phyloP scores from a whole-genome alignment of 2,797 vertebrate genomes.

The Pseudotriccus pelzelni region DNA sequence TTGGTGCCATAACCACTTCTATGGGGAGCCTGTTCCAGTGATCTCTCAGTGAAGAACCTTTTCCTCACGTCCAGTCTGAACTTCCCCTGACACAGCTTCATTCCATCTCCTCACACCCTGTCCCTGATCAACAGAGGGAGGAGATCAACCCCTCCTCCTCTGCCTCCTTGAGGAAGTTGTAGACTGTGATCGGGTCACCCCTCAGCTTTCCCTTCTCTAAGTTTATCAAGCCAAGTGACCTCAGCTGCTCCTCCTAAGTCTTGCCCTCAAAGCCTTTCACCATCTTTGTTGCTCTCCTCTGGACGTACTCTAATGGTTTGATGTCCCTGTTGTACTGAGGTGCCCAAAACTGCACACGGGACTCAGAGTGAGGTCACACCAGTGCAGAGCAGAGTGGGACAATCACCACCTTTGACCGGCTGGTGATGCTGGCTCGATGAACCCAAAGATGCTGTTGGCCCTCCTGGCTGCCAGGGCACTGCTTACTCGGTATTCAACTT shows the following conservation, averaged over 20 bases:
- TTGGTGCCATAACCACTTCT: neutral
- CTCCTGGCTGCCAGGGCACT: neutral
- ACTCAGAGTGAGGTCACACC: rapidly evolving
- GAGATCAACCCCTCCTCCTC: neutral
- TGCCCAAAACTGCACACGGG: rapidly evolving
- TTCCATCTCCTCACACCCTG: neutral
- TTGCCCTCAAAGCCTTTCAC: neutral
- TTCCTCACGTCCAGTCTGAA: neutral
- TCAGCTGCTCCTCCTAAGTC: neutral
- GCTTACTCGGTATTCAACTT: neutral
- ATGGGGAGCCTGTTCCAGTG: neutral
- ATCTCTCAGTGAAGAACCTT: neutral
- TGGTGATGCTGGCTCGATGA: rapidly evolving
- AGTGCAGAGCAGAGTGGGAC: neutral
- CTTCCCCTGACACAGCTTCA: neutral
- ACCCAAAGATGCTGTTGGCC: rapidly evolving
- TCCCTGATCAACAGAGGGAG: neutral
- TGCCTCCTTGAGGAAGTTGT: neutral
- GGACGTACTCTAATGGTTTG: neutral
- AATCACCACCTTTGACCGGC: neutral
- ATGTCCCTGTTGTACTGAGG: too few species aligned
- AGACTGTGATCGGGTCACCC: neutral
- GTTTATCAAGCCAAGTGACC: neutral
- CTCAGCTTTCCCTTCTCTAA: neutral
- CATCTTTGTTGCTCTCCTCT: neutral